Base-by-base conservation (phyloP, 2,113 vertebrate species). In the Eclectus roratus region DNA sequence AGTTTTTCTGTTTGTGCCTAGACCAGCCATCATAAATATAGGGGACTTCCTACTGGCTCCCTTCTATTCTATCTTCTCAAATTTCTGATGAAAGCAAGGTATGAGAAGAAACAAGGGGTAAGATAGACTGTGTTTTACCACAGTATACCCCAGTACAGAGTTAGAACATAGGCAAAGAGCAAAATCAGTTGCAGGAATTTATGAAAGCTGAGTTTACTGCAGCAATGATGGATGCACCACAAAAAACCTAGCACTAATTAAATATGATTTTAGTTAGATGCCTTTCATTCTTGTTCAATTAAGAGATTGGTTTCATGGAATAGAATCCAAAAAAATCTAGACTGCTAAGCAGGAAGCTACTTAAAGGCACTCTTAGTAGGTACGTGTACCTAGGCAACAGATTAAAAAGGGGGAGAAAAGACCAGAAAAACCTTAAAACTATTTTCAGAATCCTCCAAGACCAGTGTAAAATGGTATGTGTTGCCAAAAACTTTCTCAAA, bases 161-260 rank as follows among this genome's bases (percentile, higher is more conserved):
- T 20, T 39, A 60, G 3, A 70, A 71, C 13, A 39, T 1, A 6
- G 16, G 29, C 15, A 44, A 73, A 89, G 24, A 49, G 5, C 17
- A 81, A 3, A 84, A 87, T 8, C 3, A 21, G 3, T 31, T 68
- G 13, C 14, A 68, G 61, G 10, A 78, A 53, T 23, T 53, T 53
- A 41, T 31, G 78, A 87, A 89, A 80, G 9, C 17, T 68, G 31
- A 79, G 6, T 61, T 88, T 68, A 37, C 29, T n/a, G 24, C 16
- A 79, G 15, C 20, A 76, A 33, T 39, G 25, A 41, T 13, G 11
- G 6, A 46, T 29, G 7, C 7, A 88, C 0, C 0, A 41, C 21
- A 70, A 60, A 80, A 56, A 83, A 35, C 6, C 5, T 28, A 85
- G 1, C 39, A 29, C 16, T 37, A 61, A 41, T 61, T 88, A 79